Evolutionary conservation across 2,113 vertebrate genomes (phyloP), one percentile per base, ranked within the genome.

Genomic region (Coreoperca whiteheadi): DNA sequence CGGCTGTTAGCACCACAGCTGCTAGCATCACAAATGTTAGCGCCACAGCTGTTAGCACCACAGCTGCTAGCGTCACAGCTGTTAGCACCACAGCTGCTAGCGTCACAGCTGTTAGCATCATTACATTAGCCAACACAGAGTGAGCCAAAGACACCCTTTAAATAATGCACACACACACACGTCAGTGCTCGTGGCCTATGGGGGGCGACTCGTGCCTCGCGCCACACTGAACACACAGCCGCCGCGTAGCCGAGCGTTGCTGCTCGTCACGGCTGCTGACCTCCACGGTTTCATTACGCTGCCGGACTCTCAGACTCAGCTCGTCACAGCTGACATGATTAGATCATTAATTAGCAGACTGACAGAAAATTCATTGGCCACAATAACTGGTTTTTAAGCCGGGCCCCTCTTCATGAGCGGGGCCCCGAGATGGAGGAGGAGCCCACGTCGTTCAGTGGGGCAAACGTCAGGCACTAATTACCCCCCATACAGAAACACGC

Each of bases 21-120:
- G 54, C 77, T 84, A 82, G 69, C 69, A 72, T 81, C 48, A 61
- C 50, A 41, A 21, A 37, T 5, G 77, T 87, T 82, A 89, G 89
- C 84, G 61, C 75, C 69, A 54, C 37, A 73, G 3, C 57, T 16
- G 57, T 41, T 43, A 76, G 46, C 59, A 51, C 21, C 54, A 73
- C n/a, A 20, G 4, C 65, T 0, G 72, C 80, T 77, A 88, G 86
- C 82, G 66, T 70, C 64, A 21, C 34, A 72, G 2, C 56, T 16
- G 77, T 87, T 82, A 89, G 89, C 84, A 66, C 75, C 69, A 54
- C 37, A 73, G 3, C 57, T 16, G 57, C 28, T 43, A 76, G 46
- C 59, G 37, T 28, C 54, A 73, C n/a, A 20, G 4, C 65, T 0
- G 72, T 82, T 77, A 88, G 86, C 82, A 69, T 70, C 64, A 21